Evolutionary conservation across 2,113 vertebrate genomes (phyloP).

Genomic region (Hemiprocne comata): DNA sequence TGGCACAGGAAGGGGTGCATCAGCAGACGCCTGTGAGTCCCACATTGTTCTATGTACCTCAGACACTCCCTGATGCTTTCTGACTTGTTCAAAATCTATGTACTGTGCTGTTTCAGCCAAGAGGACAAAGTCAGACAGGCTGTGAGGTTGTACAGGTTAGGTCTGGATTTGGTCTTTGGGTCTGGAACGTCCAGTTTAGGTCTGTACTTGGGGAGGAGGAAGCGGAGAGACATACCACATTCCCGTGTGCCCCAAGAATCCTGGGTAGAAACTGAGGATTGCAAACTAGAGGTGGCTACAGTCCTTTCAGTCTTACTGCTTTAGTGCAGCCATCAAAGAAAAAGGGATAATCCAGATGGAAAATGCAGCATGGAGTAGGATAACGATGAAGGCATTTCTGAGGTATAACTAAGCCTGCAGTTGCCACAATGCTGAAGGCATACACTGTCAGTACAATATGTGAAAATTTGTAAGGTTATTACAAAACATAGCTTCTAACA

Average conservation of each 20-base stretch:
- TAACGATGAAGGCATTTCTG: neutral
- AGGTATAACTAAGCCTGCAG: neutral
- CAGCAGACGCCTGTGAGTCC: fast-evolving
- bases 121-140: neutral
- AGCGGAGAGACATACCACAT: neutral
- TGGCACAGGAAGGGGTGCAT: fast-evolving
- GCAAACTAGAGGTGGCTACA: neutral
- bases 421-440: neutral
- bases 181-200: neutral
- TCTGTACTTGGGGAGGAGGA: neutral
- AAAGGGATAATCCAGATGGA: neutral
- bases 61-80: neutral
- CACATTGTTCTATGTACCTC: neutral
- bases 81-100: neutral
- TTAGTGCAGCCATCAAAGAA: neutral
- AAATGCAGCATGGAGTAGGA: neutral
- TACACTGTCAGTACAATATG: neutral
- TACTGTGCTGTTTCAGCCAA: neutral
- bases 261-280: neutral
- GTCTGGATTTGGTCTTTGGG: neutral
- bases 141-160: neutral
- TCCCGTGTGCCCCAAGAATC: neutral
- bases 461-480: neutral
- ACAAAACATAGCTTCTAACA: neutral
- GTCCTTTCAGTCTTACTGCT: neutral